These are phyloP conservation scores for Plemyria rubiginata DNA, from an alignment of 2,888 invertebrate species.

Conservation along the genomic window DNA sequence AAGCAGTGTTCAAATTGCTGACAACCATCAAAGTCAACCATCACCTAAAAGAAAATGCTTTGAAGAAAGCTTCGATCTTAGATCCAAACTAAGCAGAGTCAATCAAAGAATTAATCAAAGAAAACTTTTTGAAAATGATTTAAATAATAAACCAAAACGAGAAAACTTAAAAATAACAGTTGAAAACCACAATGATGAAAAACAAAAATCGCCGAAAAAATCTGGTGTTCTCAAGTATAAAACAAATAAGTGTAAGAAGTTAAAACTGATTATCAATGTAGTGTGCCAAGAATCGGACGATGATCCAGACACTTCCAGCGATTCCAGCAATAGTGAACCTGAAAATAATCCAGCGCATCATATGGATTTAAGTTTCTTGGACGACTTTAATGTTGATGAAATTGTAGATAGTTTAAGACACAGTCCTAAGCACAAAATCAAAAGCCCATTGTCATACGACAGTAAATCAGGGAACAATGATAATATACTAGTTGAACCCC, in stretches of 20 bases:
- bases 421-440: slow-evolving; percentile 34
- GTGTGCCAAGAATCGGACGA: slow-evolving; percentile 42
- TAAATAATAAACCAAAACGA: slow-evolving; percentile 20
- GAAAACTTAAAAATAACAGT: slow-evolving; percentile 50
- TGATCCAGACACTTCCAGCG: slow-evolving; percentile 30
- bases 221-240: slow-evolving; percentile 33
- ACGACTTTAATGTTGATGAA: slow-evolving; percentile 70
- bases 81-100: slow-evolving; percentile 45
- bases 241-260: slow-evolving; percentile 47
- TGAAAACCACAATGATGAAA: slow-evolving; percentile 30
- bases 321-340: slow-evolving; percentile 18
- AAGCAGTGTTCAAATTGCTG: slow-evolving; percentile 34
- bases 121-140: slow-evolving; percentile 19
- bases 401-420: slow-evolving; percentile 61
- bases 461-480: slow-evolving; percentile 17
- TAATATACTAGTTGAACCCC: slow-evolving; percentile 6
- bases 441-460: slow-evolving; percentile 14
- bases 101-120: slow-evolving; percentile 30
- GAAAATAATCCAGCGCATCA: slow-evolving; percentile 30
- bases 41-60: slow-evolving; percentile 24
- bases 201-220: slow-evolving; percentile 19
- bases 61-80: slow-evolving; percentile 42
- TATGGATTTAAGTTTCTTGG: slow-evolving; percentile 65
- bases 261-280: slow-evolving; percentile 61
- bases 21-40: slow-evolving; percentile 23